Evolutionary conservation across 2,888 invertebrate genomes (phyloP), one percentile per base, ranked within the genome.

Genomic region (Ecliptopera silaceata): DNA sequence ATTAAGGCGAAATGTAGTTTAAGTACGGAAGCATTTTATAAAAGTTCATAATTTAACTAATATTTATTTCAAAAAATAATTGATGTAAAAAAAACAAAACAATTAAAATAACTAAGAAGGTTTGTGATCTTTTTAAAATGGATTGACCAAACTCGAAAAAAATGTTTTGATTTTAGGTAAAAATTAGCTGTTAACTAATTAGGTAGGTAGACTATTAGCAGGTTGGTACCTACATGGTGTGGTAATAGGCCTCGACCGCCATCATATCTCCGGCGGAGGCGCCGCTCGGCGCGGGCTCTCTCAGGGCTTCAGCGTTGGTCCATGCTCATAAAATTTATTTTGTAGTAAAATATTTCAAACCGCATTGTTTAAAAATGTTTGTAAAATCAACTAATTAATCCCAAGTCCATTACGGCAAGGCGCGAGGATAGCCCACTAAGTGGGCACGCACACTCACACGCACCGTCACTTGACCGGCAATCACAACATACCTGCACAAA

Each of bases 401-500:
- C 12, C 2, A 47, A 50, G 54, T 54, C 50, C 54, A 47, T 22
- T 38, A 11, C 13, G 17, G 13, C 15, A 38, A 46, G 34, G 31
- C 42, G 62, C 66, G 64, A 65, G 62, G 66, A 66, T 61, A 49
- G 46, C 36, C 53, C 53, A 50, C 38, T 59, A 52, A 63, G 64
- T 56, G 56, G 51, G 43, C 41, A 50, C 45, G 77, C 84, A 77
- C 84, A 79, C 78, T 78, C 82, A 77, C 82, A 72, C 70, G 77
- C 80, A 74, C 71, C 78, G 65, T 75, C 88, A 88, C 88, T 88
- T 86, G 88, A 87, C 86, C 88, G 87, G 71, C 84, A 81, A 82
- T 84, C 87, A 88, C 88, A 84, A 88, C 88, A 88, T 90, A 90
- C 89, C 89, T 90, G 89, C 88, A 86, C 88, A 86, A 84, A 88